These are phyloP conservation scores for Palaemon carinicauda DNA, from an alignment of 1,140 invertebrate genomes.

Conservation along the genomic window DNA sequence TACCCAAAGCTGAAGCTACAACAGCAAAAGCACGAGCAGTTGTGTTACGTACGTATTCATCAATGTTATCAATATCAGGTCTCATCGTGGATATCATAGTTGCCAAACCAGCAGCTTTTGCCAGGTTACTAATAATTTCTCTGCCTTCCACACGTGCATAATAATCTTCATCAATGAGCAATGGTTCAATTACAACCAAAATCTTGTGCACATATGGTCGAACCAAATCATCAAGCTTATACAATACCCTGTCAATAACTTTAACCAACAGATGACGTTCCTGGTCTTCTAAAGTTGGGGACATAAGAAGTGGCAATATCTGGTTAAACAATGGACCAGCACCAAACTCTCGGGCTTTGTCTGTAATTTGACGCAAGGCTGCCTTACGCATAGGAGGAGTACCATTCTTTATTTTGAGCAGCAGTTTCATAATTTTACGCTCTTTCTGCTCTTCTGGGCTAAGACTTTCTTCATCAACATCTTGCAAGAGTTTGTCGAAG, in stretches of 20 bases:
- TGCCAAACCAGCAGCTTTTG: conserved; percentile 98
- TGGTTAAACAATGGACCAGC: conserved; percentile 99
- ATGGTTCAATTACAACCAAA: conserved; percentile 97
- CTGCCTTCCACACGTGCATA: conserved; percentile 98
- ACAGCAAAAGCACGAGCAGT: conserved; percentile 99
- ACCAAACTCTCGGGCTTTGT: conserved; percentile 97
- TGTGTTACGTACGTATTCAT: conserved; percentile 99
- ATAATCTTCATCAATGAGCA: conserved; percentile 99
- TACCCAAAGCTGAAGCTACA: conserved; percentile 97
- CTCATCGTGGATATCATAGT: conserved; percentile 99
- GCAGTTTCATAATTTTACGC: conserved; percentile 97
- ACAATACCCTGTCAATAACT: conserved; percentile 98
- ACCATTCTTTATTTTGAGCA: conserved; percentile 99
- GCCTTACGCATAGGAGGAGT: conserved; percentile 99
- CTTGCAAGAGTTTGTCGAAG: conserved; percentile 97
- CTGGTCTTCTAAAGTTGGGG: conserved; percentile 98
- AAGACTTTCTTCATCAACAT: conserved; percentile 96
- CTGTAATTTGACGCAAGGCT: conserved; percentile 96
- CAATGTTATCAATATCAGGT: conserved; percentile 99
- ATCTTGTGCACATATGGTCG: conserved; percentile 99
- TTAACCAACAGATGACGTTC: conserved; percentile 99
- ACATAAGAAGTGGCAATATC: conserved; percentile 98
- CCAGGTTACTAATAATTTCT: conserved; percentile 99
- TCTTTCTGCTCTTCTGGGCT: conserved; percentile 98
- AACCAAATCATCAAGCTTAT: conserved; percentile 98